Evolutionary conservation across 2,888 invertebrate genomes (phyloP), one percentile per base, ranked within the genome.

Genomic region (Noctua fimbriata): DNA sequence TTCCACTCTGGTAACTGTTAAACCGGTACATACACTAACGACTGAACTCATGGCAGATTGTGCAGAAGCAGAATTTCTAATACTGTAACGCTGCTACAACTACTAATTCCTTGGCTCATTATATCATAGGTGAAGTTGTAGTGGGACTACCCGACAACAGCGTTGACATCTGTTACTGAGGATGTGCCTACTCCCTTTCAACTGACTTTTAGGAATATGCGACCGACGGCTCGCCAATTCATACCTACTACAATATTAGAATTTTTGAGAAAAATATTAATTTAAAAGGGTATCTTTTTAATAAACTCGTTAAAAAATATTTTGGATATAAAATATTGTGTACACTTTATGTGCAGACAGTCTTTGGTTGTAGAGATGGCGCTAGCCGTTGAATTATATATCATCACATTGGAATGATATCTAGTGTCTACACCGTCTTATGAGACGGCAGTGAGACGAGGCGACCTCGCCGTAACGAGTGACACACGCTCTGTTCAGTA

Each of bases 321-420:
- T 75, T 82, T 65, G 72, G 83, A 66, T 88, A 87, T 69, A 88
- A 87, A 89, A 87, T 83, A 87, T 87, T 82, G 76, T 75, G 79
- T 83, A 83, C 86, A 85, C 88, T 83, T 73, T 55, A 81, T 80
- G 88, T 84, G 90, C 87, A 73, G 85, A 86, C 89, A 90, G 91
- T 89, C 90, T 91, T 91, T 88, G 91, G 90, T 87, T 71, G 85
- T 80, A 80, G 71, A 83, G 78, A 81, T 80, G 88, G 85, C 81
- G 85, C 78, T 41, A 70, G 79, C 76, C 79, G 71, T 69, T 77
- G 63, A 72, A 75, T 77, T n/a, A 73, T 78, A 76, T 84, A 75
- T 81, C 75, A 73, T 82, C 76, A 89, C 80, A 76, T 72, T 76
- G 24, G 44, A 49, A 81, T 71, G 87, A 88, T 88, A 86, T 79